phyloP scores from a whole-genome alignment of 2,797 vertebrate species.

The Vireo griseus region DNA sequence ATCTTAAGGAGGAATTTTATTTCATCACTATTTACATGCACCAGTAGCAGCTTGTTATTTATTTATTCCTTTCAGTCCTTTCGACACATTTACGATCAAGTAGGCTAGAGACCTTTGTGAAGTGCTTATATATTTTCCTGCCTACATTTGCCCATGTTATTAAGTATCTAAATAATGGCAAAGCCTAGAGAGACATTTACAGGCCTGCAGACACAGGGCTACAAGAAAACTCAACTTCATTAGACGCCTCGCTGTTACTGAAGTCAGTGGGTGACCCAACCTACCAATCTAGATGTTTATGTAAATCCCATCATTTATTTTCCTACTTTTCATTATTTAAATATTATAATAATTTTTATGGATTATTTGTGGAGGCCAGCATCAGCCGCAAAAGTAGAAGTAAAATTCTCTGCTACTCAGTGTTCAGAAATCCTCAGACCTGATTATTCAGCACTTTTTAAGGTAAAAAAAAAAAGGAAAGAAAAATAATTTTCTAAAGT shows the following conservation, averaged over 20 bases:
- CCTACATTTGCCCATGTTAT: accelerated
- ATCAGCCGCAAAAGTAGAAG: not conserved
- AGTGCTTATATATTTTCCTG: not conserved
- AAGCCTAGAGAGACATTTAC: not conserved
- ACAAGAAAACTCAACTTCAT: not conserved
- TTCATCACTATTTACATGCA: not conserved
- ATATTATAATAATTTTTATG: not conserved
- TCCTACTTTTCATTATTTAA: not conserved
- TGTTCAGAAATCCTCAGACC: not conserved
- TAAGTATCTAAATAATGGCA: not conserved
- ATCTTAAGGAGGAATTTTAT: not conserved
- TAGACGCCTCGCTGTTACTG: not conserved
- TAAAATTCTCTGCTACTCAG: not conserved
- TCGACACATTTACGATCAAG: not conserved
- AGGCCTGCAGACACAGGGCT: not conserved
- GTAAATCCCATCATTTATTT: not conserved
- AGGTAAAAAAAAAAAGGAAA: not conserved
- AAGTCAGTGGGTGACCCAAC: not conserved
- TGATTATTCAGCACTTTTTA: not conserved
- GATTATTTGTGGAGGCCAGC: not conserved
- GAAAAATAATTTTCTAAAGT: not conserved
- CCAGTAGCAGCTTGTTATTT: not conserved
- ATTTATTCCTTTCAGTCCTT: not conserved
- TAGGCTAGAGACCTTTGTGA: not conserved
- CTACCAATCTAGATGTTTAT: not conserved